Base-by-base conservation (phyloP, 35 echinoderm and acorn worm species). In the Antedon bifida region DNA sequence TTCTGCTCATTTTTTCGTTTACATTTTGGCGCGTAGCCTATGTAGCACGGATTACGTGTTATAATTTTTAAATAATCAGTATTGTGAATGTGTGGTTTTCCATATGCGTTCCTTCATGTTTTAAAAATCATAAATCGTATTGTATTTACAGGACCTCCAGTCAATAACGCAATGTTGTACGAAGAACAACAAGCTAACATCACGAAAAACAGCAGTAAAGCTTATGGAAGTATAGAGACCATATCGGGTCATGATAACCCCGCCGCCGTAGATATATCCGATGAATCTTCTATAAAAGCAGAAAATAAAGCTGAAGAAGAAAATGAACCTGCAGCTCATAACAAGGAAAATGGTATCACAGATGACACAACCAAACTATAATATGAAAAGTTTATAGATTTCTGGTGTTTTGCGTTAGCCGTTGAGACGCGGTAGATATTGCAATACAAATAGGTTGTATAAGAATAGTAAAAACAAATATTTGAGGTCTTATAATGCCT, bases 101-200 rank as follows among this genome's bases (percentile, higher is more conserved):
- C n/a, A n/a, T n/a, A n/a, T n/a, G n/a, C n/a, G n/a, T 23, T 29
- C 5, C 45, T 11, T 31, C 12, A 0, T 73, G 21, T n/a, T 64
- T 83, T 64, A 11, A 46, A 30, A 74, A 0, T 7, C 4, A 42
- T 42, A 83, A n/a, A 83, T 64, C 30, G 16, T 29, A 64, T 29
- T 42, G 26, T 19, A 26, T 76, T 89, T 74, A 13, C 80, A 96
- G 93, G 93, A 21, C 93, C 93, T 9, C 64, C 78, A 83, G 73
- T 91, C 2, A 96, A 96, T 51, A 91, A 91, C 45, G 89, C 92
- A 1, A 85, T 78, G 38, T 31, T 96, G 36, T 80, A 88, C 13
- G 39, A 89, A 33, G 89, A 89, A 23, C 93, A 96, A 82, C 36
- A 91, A 34, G 77, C 5, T 3, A 32, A 28, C 5, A 5, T 75